Evolutionary conservation across 1,140 invertebrate genomes (phyloP), one percentile per base, ranked within the genome.

Genomic region (Dreissena polymorpha): DNA sequence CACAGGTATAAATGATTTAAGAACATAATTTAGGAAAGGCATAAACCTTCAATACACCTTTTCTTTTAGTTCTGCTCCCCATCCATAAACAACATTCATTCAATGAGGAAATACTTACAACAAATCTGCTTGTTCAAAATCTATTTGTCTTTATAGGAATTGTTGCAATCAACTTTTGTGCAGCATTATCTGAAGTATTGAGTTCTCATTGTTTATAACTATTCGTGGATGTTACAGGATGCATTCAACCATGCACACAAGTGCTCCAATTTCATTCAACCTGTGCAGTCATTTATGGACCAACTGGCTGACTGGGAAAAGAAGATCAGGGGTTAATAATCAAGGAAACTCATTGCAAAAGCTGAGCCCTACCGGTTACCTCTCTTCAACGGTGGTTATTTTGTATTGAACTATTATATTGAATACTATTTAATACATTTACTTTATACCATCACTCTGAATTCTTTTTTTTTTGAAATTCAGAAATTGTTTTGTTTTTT

Each of bases 281-380:
- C 91, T 23, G 91, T 91, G 71, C 83, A 88, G 83, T 88, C 88
- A 10, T 92, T 92, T 71, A 85, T 92, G 10, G 65, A 87, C 75
- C 91, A 92, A 80, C 85, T 92, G 8, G 86, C 87, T 0, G 75
- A 87, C 23, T 91, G 89, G 89, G 89, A 91, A 25, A 63, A 23
- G 10, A 57, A 75, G 27, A 10, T 60, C 21, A 18, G 16, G 57
- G 57, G 57, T 2, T 5, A 60, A 60, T 60, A 60, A 60, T 39
- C 39, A 2, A 39, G 39, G 8, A 39, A 39, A 39, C 39, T 39
- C 39, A 39, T 39, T 8, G 39, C 39, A 39, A 39, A 39, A 39
- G 8, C 39, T 39, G 39, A 8, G 39, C 3, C 39, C 8, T 8
- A 39, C 39, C 39, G 8, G 8, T 8, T 39, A 39, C 39, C 2